Evolutionary conservation across 2,888 invertebrate species (phyloP).

Genomic region (Bugulina stolonifera): DNA sequence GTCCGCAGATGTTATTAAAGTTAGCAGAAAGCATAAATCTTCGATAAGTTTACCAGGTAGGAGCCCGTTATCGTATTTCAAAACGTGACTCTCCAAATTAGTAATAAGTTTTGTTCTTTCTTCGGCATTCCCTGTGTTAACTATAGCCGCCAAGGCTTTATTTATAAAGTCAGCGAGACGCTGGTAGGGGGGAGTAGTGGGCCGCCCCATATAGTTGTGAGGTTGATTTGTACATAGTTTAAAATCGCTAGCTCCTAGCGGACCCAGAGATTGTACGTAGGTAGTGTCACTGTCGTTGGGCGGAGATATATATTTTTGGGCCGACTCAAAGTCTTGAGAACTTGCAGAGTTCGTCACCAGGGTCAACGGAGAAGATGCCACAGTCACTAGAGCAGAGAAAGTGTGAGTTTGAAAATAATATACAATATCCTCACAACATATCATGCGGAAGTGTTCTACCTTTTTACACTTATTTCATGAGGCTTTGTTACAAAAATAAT

Average conservation of each 20-base stretch:
- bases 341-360: too few relatives aligned
- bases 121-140: neutral
- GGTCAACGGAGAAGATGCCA: too few relatives aligned
- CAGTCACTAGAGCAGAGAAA: too few relatives aligned
- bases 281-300: too few relatives aligned
- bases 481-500: too few relatives aligned
- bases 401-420: too few relatives aligned
- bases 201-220: neutral
- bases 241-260: neutral
- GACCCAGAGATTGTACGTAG: neutral
- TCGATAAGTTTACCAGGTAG: neutral
- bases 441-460: too few relatives aligned
- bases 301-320: too few relatives aligned
- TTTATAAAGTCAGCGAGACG: neutral
- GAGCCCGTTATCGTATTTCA: neutral
- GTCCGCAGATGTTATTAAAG: neutral
- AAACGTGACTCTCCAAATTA: neutral
- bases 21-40: neutral
- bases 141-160: neutral
- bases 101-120: neutral
- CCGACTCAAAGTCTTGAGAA: too few relatives aligned
- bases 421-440: too few relatives aligned
- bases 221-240: neutral
- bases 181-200: slow-evolving; percentile 6
- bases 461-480: too few relatives aligned